Conservation (phyloP, 2,888 invertebrate species). For the Conops quadrifasciatus region DNA sequence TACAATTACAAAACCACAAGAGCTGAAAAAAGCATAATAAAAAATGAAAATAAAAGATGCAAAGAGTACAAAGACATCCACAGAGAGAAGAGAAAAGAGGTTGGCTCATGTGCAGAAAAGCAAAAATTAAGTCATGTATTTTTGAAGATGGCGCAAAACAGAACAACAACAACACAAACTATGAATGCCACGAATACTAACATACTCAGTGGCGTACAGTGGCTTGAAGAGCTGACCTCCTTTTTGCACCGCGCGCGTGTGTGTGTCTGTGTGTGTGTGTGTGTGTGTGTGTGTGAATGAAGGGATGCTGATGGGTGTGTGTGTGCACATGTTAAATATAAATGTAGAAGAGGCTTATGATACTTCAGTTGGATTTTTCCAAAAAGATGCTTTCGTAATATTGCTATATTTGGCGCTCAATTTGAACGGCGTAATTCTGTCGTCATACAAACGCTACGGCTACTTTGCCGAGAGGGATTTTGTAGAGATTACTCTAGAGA, state of each 20-base stretch:
- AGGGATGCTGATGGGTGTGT: too few relatives aligned
- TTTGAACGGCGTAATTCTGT: neutral
- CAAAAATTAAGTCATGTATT: neutral
- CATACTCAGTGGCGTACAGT: too few relatives aligned
- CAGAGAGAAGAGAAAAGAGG: neutral
- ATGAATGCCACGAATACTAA: too few relatives aligned
- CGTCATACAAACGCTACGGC: neutral
- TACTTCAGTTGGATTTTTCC: neutral
- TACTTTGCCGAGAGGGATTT: too few relatives aligned
- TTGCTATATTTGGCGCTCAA: neutral
- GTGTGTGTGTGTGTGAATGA: slow-evolving; percentile 2
- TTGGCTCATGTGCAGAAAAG: neutral
- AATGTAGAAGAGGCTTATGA: too few relatives aligned
- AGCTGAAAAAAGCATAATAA: neutral
- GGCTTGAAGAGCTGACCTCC: too few relatives aligned
- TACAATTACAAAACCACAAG: neutral
- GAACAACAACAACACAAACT: too few relatives aligned
- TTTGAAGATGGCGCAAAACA: too few relatives aligned
- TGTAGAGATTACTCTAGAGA: too few relatives aligned
- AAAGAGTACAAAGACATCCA: neutral
- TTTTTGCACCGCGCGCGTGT: neutral
- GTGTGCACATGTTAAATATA: neutral
- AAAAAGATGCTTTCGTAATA: neutral
- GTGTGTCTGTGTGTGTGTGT: neutral
- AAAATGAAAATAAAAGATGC: neutral